Evolutionary conservation across 2,888 invertebrate species (phyloP).

Genomic region (Melanostoma mellinum): DNA sequence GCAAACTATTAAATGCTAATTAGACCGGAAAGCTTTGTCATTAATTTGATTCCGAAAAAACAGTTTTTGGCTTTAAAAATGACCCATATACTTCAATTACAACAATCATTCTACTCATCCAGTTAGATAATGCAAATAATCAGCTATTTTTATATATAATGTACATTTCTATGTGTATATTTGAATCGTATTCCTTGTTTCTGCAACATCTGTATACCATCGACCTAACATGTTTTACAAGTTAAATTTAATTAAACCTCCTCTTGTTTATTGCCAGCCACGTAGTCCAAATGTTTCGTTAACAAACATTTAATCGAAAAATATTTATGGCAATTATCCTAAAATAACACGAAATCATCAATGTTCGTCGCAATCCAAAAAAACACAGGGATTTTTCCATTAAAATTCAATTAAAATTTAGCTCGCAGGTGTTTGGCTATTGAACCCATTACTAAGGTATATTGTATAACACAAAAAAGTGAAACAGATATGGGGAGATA

Average conservation of each 20-base stretch:
- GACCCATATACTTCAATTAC: too few species aligned
- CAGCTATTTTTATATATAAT: too few species aligned
- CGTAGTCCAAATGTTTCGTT: conserved; percentile 2
- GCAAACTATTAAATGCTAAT: too few species aligned
- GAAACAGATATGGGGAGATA: conserved; percentile 2
- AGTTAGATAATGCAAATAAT: too few species aligned
- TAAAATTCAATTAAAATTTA: conserved; percentile 68
- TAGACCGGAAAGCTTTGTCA: too few species aligned
- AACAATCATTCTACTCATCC: too few species aligned
- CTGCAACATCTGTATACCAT: conserved; percentile 1
- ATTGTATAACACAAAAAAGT: background rate
- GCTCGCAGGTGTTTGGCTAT: conserved; percentile 56
- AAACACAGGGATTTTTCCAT: conserved; percentile 56
- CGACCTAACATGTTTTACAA: conserved; percentile 36
- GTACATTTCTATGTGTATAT: too few species aligned
- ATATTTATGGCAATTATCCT: conserved; percentile 67
- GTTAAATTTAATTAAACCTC: conserved; percentile 64
- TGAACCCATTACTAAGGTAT: conserved; percentile 25
- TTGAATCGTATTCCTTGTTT: too few species aligned
- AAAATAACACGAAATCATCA: conserved; percentile 58
- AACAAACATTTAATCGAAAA: conserved; percentile 58
- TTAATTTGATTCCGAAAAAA: too few species aligned
- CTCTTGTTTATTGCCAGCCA: background rate
- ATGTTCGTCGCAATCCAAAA: conserved; percentile 58
- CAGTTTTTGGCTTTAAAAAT: too few species aligned